Percentiles rank a stretch among this genome's conserved stretches.
Conservation (phyloP, 2,797 vertebrate genomes). For the Masticophis lateralis region DNA sequence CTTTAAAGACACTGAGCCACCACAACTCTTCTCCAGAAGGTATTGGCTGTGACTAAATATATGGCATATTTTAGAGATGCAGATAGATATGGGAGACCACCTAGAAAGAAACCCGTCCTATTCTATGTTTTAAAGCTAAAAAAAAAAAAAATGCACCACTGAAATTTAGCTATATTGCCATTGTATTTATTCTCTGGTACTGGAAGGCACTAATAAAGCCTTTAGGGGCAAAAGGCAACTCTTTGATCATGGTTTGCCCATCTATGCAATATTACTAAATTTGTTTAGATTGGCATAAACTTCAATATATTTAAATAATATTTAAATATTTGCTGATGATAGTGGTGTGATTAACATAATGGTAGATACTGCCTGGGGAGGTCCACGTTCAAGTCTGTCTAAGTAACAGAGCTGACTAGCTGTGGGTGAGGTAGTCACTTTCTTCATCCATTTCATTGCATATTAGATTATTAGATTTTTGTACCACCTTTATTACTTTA, state of each 20-base stretch:
- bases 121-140: not conserved
- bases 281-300: not conserved
- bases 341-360: not conserved
- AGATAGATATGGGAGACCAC: not conserved
- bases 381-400: not conserved
- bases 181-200: not conserved
- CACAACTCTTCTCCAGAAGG: not conserved
- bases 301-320: not conserved
- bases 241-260: not conserved
- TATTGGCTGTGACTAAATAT: not conserved
- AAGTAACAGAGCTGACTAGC: not conserved
- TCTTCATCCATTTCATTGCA: not conserved
- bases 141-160: not conserved
- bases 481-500: not conserved
- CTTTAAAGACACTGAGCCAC: not conserved
- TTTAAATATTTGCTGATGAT: not conserved
- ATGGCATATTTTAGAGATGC: not conserved
- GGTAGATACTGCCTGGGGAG: not conserved
- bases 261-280: not conserved
- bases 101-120: not conserved
- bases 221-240: not conserved
- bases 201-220: not conserved
- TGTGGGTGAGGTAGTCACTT: not conserved
- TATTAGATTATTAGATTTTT: not conserved
- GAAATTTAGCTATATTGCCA: not conserved